These are phyloP conservation scores for Zoanthus sansibaricus DNA, from an alignment of 92 coral and sea anemone species.

Conservation along the genomic window DNA sequence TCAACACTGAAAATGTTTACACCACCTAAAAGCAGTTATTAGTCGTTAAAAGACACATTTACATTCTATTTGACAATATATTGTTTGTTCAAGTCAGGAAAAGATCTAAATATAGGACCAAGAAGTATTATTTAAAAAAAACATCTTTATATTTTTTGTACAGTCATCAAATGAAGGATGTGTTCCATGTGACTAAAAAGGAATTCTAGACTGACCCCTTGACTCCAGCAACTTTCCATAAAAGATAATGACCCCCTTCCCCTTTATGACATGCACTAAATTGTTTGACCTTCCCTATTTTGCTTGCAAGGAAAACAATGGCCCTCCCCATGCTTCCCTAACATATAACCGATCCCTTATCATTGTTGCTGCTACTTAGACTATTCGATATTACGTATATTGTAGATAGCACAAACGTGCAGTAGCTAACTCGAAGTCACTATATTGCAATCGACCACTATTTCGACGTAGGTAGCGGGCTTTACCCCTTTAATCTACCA, in stretches of 20 bases:
- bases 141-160: neutral
- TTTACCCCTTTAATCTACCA: too few relatives aligned
- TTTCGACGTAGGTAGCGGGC: too few relatives aligned
- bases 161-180: neutral
- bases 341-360: too few relatives aligned
- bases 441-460: too few relatives aligned
- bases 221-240: neutral
- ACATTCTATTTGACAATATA: conserved; percentile 53
- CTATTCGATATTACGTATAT: too few relatives aligned
- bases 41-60: conserved; percentile 19
- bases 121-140: conserved; percentile 44
- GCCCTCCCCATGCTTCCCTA: neutral
- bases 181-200: neutral
- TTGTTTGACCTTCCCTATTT: neutral
- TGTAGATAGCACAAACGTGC: too few relatives aligned
- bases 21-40: conserved; percentile 17
- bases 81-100: conserved; percentile 56
- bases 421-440: too few relatives aligned
- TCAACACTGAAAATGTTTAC: conserved; percentile 43
- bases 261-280: neutral
- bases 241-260: neutral
- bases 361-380: too few relatives aligned
- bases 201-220: neutral
- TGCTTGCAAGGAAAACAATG: neutral
- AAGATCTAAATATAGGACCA: conserved; percentile 42